phyloP scores from a whole-genome alignment of 2,888 invertebrate species.

The Theretra japonica region DNA sequence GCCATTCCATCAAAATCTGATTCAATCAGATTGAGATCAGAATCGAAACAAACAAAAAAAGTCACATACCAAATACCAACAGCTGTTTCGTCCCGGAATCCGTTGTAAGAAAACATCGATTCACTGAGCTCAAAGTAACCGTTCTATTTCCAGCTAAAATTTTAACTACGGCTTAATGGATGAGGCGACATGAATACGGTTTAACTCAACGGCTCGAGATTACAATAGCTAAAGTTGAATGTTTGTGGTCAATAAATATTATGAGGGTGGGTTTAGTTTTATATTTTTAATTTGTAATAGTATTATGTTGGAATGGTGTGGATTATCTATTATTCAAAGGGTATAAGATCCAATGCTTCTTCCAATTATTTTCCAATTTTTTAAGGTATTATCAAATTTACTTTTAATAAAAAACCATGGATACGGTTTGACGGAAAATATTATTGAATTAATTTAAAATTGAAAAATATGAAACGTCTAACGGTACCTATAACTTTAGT shows the following conservation, averaged over 20 bases:
- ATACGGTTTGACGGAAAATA: too few relatives aligned
- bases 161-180: constrained; percentile 20
- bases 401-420: too few relatives aligned
- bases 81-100: background rate
- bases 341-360: too few relatives aligned
- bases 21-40: too few relatives aligned
- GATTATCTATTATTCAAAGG: too few relatives aligned
- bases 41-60: too few relatives aligned
- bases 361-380: too few relatives aligned
- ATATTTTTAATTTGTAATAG: background rate
- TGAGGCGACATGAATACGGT: background rate
- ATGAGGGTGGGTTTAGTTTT: background rate
- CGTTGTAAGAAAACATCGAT: constrained; percentile 29
- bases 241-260: background rate
- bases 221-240: background rate
- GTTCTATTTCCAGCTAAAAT: constrained; percentile 13
- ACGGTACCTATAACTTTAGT: too few relatives aligned
- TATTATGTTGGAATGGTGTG: background rate
- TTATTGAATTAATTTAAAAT: too few relatives aligned
- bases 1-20: too few relatives aligned
- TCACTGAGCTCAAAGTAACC: background rate
- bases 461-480: too few relatives aligned
- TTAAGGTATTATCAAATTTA: too few relatives aligned
- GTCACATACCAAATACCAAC: background rate
- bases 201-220: background rate